Conservation (phyloP, 1,140 invertebrate species). For the Anadara kagoshimensis region DNA sequence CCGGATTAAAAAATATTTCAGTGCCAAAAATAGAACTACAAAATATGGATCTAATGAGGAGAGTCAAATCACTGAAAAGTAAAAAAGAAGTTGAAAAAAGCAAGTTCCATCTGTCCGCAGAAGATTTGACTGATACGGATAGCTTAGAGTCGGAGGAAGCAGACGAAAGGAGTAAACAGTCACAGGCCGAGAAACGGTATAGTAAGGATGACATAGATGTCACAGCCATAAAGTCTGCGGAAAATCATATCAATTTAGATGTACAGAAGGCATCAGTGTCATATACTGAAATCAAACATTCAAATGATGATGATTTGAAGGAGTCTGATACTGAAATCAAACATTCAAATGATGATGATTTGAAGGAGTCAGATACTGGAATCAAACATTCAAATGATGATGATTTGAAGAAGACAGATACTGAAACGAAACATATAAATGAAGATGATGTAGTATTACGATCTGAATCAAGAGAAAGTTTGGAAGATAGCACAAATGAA, state of each 20-base stretch:
- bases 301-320: not conserved
- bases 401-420: not conserved
- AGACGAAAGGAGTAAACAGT: not conserved
- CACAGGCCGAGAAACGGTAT: not conserved
- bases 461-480: not conserved
- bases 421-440: not conserved
- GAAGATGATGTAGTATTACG: not conserved
- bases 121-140: not conserved
- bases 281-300: not conserved
- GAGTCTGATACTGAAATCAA: not conserved
- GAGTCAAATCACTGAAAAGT: not conserved
- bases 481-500: not conserved
- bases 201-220: not conserved
- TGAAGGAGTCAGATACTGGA: not conserved
- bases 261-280: no score
- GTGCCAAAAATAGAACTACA: constrained; percentile 11
- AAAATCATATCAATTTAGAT: no score
- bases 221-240: no score
- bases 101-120: not conserved
- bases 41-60: not conserved
- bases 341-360: not conserved
- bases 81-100: not conserved
- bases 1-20: constrained; percentile 25
- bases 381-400: not conserved
- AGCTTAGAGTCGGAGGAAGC: not conserved